Evolutionary conservation across 2,113 vertebrate genomes (phyloP).

Genomic region (Varanus komodoensis): DNA sequence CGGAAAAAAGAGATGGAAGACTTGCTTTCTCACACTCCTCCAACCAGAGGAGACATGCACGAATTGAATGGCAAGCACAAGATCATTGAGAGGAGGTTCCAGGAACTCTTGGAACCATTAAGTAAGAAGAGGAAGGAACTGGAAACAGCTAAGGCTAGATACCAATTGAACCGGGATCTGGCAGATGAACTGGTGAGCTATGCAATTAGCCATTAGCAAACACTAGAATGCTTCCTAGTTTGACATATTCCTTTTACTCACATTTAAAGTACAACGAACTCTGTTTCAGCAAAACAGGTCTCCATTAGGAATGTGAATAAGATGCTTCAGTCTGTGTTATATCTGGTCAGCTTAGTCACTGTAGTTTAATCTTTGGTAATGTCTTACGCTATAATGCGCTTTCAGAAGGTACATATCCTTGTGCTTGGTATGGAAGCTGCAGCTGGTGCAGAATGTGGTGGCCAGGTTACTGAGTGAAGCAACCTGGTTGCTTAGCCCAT

Average conservation of each 20-base stretch:
- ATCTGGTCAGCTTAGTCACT: not conserved
- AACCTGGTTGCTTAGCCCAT: too few relatives aligned
- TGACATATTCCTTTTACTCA: not conserved
- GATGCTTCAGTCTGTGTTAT: not conserved
- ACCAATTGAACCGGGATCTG: conserved; percentile 91
- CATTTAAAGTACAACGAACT: not conserved
- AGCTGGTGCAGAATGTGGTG: too few relatives aligned
- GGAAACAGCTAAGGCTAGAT: conserved; percentile 83
- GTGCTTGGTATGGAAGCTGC: too few relatives aligned
- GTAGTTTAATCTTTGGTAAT: too few relatives aligned
- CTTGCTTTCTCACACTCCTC: conserved; percentile 80
- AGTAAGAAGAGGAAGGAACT: conserved; percentile 85
- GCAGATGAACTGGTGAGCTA: conserved; percentile 89
- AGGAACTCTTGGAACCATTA: conserved; percentile 86
- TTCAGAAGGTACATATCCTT: too few relatives aligned
- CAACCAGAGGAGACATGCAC: conserved; percentile 70
- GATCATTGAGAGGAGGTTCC: conserved; percentile 83
- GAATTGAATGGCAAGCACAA: conserved; percentile 80
- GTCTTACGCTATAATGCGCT: too few relatives aligned
- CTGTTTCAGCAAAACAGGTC: not conserved
- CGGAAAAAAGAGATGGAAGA: conserved; percentile 88
- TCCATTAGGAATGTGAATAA: not conserved
- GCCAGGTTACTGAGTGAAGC: too few relatives aligned
- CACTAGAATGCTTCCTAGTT: not conserved
- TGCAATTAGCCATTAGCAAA: not conserved